Percentiles rank a stretch among this genome's conserved stretches.
phyloP scores from a whole-genome alignment of 2,797 vertebrate species.

The Adelosebastes latens region DNA sequence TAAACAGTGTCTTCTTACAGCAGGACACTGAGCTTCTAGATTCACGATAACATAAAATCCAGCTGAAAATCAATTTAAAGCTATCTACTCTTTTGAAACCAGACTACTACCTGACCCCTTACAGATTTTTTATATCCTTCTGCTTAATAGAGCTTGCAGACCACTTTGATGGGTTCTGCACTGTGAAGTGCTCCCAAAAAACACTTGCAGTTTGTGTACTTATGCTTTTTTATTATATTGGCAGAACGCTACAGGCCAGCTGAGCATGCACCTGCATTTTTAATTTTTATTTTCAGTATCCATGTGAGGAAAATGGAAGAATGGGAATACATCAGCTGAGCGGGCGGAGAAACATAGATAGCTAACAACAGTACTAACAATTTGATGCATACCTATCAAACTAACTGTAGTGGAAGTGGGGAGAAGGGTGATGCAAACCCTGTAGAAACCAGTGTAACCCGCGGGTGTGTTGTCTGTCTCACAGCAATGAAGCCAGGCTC shows the following conservation, averaged over 20 bases:
- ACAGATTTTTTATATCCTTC: neutral
- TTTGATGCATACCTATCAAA: conserved; percentile 53
- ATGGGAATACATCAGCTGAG: conserved; percentile 23
- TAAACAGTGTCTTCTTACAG: neutral
- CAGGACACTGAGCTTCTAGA: neutral
- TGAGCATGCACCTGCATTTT: conserved; percentile 18
- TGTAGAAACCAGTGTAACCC: conserved; percentile 49
- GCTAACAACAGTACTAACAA: conserved; percentile 34
- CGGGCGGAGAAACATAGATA: conserved; percentile 1
- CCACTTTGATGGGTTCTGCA: neutral
- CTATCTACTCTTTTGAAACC: neutral
- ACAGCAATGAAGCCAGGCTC: conserved; percentile 32
- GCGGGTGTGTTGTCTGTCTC: conserved; percentile 35
- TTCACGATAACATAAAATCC: neutral
- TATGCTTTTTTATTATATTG: conserved; percentile 14
- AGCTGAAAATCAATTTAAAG: neutral
- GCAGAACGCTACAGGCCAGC: conserved; percentile 4
- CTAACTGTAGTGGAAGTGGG: conserved; percentile 42
- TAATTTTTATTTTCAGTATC: conserved; percentile 27
- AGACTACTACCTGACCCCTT: neutral
- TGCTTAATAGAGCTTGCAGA: neutral
- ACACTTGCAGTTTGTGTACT: conserved; percentile 14
- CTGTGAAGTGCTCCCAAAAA: conserved; percentile 13
- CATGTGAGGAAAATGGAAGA: conserved; percentile 10
- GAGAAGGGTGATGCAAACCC: conserved; percentile 60